Evolutionary conservation across 2,797 vertebrate species (phyloP).

Genomic region (Neopelma chrysocephalum): DNA sequence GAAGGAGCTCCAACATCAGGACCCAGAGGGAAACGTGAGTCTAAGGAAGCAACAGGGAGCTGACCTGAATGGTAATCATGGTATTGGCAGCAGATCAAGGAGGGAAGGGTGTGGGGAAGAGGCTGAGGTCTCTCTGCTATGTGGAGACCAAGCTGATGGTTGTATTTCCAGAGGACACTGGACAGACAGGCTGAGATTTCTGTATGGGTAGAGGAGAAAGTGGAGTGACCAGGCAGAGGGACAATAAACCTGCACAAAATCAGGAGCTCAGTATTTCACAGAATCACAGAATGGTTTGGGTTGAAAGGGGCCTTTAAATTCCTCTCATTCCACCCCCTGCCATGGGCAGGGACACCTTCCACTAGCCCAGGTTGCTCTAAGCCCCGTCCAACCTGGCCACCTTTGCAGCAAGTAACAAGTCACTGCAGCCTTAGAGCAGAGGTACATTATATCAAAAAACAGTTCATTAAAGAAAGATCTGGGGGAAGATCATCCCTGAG

Average conservation of each 20-base stretch:
- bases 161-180: not conserved
- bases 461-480: not conserved
- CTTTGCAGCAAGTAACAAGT: not conserved
- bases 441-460: not conserved
- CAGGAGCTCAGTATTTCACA: not conserved
- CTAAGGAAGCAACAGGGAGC: not conserved
- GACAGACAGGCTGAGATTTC: not conserved
- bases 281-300: not conserved
- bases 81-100: not conserved
- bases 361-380: rapidly evolving
- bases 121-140: not conserved
- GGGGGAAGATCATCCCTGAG: not conserved
- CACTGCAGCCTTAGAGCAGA: not conserved
- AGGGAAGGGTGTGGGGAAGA: not conserved
- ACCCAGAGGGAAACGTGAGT: not conserved
- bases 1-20: not conserved
- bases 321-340: not conserved
- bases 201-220: not conserved
- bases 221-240: not conserved
- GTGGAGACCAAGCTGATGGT: not conserved
- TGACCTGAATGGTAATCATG: not conserved
- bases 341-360: not conserved
- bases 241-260: not conserved
- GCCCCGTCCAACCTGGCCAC: not conserved
- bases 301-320: not conserved